Evolutionary conservation across 1,140 invertebrate species (phyloP), one percentile per base, ranked within the genome.

Genomic region (Drosophila varians): DNA sequence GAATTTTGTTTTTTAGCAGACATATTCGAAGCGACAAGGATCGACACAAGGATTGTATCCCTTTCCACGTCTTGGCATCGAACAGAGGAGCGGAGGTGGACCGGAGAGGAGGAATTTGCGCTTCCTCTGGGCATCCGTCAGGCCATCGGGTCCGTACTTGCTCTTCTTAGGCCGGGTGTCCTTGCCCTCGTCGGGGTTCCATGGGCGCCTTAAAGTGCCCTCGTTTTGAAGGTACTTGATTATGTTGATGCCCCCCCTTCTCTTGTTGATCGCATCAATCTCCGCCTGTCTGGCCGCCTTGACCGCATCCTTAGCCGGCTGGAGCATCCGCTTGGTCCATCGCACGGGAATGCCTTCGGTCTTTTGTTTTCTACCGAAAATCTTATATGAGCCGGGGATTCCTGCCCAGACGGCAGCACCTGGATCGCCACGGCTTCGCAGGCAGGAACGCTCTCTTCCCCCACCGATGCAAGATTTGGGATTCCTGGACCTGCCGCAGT

Each of bases 241-340:
- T 71, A 79, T 80, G 2, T 80, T 21, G 5, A 21, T 9, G 14
- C 47, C 31, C 31, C 45, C 58, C 23, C 71, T 71, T 12, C 40
- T 48, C 4, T 47, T 8, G 0, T 19, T 43, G 0, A 4, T 0
- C 6, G 53, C 45, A 11, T 68, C 51, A n/a, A 19, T 14, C 8
- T 42, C 11, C 2, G 28, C 25, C 7, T 19, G 18, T 1, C 23
- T 16, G 9, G 52, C 53, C 8, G 70, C 65, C 18, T 25, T 57
- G 9, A 54, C 62, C 1, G 51, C 52, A 0, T 56, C 46, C 31
- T 66, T 14, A 1, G 34, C 49, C 0, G 49, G 4, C 11, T 69
- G 69, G 1, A 16, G 9, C 6, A 68, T 54, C 1, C 77, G 54
- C 6, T 72, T 54, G 2, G 61, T 60, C 18, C 52, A 54, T 6